Percentiles rank a stretch among this genome's conserved stretches.
Evolutionary conservation across 2,113 vertebrate genomes (phyloP).

Genomic region (Phalacrocorax brasilianus): DNA sequence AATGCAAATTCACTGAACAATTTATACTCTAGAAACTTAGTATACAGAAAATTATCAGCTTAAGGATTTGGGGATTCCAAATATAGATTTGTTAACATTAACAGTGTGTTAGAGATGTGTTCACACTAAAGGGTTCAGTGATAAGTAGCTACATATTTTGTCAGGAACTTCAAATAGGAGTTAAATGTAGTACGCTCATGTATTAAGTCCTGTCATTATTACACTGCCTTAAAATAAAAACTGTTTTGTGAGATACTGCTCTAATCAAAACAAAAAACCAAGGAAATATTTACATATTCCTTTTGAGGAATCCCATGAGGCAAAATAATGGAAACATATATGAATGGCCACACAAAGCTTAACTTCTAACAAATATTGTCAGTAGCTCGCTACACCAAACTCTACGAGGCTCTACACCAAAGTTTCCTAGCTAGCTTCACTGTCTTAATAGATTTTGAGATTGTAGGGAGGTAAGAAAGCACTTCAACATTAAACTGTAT

Average conservation of each 20-base stretch:
- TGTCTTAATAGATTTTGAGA: not conserved
- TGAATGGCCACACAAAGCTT: not conserved
- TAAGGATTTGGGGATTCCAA: not conserved
- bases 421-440: not conserved
- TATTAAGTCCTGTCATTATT: not conserved
- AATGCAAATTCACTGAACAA: not conserved
- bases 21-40: not conserved
- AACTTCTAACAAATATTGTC: not conserved
- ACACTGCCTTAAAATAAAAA: not conserved
- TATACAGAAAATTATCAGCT: not conserved
- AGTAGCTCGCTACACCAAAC: not conserved
- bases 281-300: not conserved
- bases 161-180: not conserved
- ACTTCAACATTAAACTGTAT: not conserved
- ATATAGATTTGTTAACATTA: not conserved
- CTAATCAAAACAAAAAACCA: not conserved
- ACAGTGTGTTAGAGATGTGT: not conserved
- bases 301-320: not conserved
- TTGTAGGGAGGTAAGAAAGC: not conserved
- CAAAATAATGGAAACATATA: not conserved
- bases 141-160: not conserved
- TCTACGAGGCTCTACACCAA: not conserved
- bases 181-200: not conserved
- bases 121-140: not conserved
- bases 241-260: not conserved